These are phyloP conservation scores for Ametastegia equiseti DNA, from an alignment of 2,888 invertebrate species.

Conservation along the genomic window DNA sequence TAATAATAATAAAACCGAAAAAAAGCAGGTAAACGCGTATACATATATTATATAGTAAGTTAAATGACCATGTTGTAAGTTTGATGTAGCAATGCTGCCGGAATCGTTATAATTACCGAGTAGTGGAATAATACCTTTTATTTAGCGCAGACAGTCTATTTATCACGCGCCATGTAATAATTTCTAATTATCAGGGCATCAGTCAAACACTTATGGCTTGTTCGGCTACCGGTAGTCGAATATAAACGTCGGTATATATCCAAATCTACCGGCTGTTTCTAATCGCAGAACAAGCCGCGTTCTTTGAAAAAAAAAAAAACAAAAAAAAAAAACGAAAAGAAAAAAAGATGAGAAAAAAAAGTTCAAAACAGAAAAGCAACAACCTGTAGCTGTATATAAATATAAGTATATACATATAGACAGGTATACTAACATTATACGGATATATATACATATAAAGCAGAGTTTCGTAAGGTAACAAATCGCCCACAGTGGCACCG, in stretches of 20 bases:
- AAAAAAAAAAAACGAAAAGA: neutral
- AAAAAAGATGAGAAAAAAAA: neutral
- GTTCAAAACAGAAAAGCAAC: neutral
- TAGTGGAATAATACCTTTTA: conserved; percentile 59
- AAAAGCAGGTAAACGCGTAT: neutral
- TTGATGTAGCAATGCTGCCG: neutral
- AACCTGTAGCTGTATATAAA: conserved; percentile 10
- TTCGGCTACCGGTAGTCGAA: conserved; percentile 58
- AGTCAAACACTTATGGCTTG: conserved; percentile 26
- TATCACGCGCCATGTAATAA: conserved; percentile 66
- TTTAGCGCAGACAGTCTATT: conserved; percentile 64
- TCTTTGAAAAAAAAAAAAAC: neutral
- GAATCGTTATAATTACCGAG: conserved; percentile 64
- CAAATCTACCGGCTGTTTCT: neutral
- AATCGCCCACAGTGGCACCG: conserved; percentile 44
- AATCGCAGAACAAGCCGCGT: conserved; percentile 29
- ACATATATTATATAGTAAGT: neutral
- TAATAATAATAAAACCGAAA: too few species aligned
- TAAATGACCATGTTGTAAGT: conserved; percentile 12
- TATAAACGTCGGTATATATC: conserved; percentile 3
- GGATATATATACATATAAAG: conserved; percentile 17
- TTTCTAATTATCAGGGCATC: conserved; percentile 66
- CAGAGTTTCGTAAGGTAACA: conserved; percentile 47
- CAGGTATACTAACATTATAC: neutral
- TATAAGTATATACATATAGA: too few species aligned